Evolutionary conservation across 2,113 vertebrate genomes (phyloP).

Genomic region (Kryptolebias marmoratus): DNA sequence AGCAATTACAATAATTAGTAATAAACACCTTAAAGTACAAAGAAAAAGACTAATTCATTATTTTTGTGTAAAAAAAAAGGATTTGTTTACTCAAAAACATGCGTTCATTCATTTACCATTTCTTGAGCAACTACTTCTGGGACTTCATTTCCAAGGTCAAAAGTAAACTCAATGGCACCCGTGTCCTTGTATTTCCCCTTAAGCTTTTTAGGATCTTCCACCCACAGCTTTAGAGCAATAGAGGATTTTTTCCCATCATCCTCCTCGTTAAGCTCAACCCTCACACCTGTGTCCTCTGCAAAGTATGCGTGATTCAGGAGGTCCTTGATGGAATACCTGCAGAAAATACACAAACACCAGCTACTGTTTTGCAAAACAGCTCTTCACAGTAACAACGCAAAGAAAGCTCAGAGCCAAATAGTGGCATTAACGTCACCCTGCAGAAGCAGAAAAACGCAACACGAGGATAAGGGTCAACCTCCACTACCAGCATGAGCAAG

Average conservation of each 20-base stretch:
- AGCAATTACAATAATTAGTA: not conserved
- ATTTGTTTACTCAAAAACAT: not conserved
- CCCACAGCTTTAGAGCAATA: conserved; percentile 96
- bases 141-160: conserved; percentile 91
- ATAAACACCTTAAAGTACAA: not conserved
- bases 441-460: conserved; percentile 45
- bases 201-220: conserved; percentile 97
- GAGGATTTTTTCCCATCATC: conserved; percentile 93
- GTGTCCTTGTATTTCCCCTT: conserved; percentile 99
- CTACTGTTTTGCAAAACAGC: conserved; percentile 14
- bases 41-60: no score
- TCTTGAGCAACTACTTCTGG: conserved; percentile 97
- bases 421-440: conserved; percentile 25
- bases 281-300: conserved; percentile 96
- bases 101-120: conserved; percentile 84
- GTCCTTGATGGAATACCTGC: conserved; percentile 96
- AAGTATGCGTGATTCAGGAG: conserved; percentile 98
- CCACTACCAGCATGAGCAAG: conserved; percentile 8
- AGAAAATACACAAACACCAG: conserved; percentile 53
- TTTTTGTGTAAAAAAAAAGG: not conserved
- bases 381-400: conserved; percentile 22
- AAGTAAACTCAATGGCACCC: conserved; percentile 97
- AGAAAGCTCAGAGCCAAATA: conserved; percentile 41
- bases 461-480: conserved; percentile 1
- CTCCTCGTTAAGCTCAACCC: conserved; percentile 97